A percentile compares a stretch with the other conserved stretches of the same genome.
Conservation (phyloP, 64 coral and sea anemone genomes). For the Trachythela sp. region DNA sequence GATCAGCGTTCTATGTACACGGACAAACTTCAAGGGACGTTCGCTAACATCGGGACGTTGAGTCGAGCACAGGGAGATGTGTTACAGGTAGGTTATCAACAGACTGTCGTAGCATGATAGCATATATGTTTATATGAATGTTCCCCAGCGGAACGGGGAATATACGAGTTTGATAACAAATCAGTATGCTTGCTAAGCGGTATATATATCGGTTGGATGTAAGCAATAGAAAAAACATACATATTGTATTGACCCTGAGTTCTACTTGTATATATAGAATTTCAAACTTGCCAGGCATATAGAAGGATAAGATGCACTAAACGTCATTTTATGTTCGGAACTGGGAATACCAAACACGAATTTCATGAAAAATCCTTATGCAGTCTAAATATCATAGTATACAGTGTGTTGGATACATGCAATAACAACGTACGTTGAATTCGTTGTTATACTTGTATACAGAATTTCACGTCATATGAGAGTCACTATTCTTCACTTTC, state of each 20-base stretch:
- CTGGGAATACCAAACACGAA: too few species aligned
- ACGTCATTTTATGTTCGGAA: too few species aligned
- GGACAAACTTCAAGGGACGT: background rate
- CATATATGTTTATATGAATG: background rate
- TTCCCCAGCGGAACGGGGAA: background rate
- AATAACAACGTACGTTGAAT: too few species aligned
- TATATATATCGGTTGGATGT: background rate
- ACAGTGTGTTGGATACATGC: too few species aligned
- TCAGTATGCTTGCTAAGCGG: background rate
- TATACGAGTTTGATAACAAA: background rate
- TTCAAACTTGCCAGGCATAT: too few species aligned
- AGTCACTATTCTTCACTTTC: too few species aligned
- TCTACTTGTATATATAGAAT: too few species aligned
- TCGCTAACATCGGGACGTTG: background rate
- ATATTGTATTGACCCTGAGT: background rate
- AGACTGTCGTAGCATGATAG: background rate
- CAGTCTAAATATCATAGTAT: too few species aligned
- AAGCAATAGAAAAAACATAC: background rate
- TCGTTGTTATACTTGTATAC: too few species aligned
- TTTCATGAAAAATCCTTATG: too few species aligned
- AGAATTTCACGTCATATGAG: too few species aligned
- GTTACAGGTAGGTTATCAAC: background rate
- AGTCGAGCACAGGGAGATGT: background rate
- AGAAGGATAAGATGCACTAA: too few species aligned
- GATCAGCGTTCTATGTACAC: background rate